Percentiles rank a stretch among this genome's conserved stretches.
phyloP scores from a whole-genome alignment of 1,140 invertebrate genomes.

The Hypsibius dujardini region DNA sequence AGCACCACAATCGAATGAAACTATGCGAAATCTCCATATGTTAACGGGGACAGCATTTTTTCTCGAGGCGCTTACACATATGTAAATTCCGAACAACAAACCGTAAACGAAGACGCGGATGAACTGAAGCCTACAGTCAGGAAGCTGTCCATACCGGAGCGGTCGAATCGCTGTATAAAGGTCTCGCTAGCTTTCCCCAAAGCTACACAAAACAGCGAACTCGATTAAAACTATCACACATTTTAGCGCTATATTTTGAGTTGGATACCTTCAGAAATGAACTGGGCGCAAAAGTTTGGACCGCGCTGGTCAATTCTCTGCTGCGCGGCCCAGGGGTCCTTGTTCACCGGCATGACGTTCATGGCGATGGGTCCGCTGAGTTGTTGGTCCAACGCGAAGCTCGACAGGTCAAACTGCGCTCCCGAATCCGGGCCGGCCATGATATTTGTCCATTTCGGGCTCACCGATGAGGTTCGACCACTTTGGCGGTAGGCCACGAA shows the following conservation, averaged over 20 bases:
- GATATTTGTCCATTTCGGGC: background rate
- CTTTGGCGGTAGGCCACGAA: background rate
- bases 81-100: background rate
- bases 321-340: constrained; percentile 1
- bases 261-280: background rate
- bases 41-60: too few species aligned
- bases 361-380: background rate
- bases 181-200: background rate
- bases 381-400: constrained; percentile 6
- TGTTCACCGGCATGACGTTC: constrained; percentile 8
- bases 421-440: constrained; percentile 3
- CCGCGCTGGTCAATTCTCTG: background rate
- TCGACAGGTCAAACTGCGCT: constrained; percentile 4
- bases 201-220: background rate
- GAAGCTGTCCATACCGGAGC: background rate
- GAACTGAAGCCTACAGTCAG: background rate
- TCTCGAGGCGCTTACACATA: background rate
- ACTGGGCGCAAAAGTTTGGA: constrained; percentile 4
- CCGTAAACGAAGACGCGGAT: background rate
- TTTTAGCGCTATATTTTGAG: too few species aligned
- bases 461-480: background rate
- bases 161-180: background rate
- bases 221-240: too few species aligned
- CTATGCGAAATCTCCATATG: background rate
- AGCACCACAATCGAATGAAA: background rate